Conservation (phyloP, 2,888 invertebrate genomes). For the Rapana venosa region DNA sequence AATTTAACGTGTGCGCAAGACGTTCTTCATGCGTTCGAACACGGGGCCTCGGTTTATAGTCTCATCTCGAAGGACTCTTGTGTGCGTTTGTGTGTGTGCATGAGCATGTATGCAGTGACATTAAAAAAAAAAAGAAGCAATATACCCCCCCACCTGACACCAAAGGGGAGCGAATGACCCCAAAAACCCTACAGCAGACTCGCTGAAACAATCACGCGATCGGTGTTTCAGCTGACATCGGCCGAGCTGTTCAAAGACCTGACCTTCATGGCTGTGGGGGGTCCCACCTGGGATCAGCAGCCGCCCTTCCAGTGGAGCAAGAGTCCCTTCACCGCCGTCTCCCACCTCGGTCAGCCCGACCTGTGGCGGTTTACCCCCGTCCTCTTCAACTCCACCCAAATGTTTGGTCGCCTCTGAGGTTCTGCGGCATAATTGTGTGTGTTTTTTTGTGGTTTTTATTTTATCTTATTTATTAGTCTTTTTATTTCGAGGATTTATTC, state of each 20-base stretch:
- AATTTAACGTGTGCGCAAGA: too few relatives aligned
- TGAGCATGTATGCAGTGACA: too few relatives aligned
- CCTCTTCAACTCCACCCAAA: conserved; percentile 60
- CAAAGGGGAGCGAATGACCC: too few relatives aligned
- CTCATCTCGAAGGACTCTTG: too few relatives aligned
- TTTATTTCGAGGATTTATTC: too few relatives aligned
- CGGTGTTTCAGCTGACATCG: conserved; percentile 45
- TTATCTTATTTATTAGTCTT: neutral
- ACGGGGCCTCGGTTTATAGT: too few relatives aligned
- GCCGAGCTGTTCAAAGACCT: conserved; percentile 62
- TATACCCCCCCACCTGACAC: too few relatives aligned
- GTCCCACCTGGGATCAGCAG: conserved; percentile 82
- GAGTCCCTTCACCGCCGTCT: conserved; percentile 82
- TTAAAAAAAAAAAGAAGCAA: too few relatives aligned
- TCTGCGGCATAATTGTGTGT: neutral
- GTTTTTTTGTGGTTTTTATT: neutral
- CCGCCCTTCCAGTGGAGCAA: conserved; percentile 89
- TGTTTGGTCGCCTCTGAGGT: neutral
- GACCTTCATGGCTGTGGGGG: conserved; percentile 82
- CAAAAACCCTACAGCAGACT: too few relatives aligned
- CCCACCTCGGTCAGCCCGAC: conserved; percentile 87
- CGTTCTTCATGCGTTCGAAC: too few relatives aligned
- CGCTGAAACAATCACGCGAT: neutral
- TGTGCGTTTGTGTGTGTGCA: too few relatives aligned
- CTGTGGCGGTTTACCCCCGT: conserved; percentile 84